Evolutionary conservation across 2,113 vertebrate species (phyloP), one percentile per base, ranked within the genome.

Genomic region (Porphyrio hochstetteri): DNA sequence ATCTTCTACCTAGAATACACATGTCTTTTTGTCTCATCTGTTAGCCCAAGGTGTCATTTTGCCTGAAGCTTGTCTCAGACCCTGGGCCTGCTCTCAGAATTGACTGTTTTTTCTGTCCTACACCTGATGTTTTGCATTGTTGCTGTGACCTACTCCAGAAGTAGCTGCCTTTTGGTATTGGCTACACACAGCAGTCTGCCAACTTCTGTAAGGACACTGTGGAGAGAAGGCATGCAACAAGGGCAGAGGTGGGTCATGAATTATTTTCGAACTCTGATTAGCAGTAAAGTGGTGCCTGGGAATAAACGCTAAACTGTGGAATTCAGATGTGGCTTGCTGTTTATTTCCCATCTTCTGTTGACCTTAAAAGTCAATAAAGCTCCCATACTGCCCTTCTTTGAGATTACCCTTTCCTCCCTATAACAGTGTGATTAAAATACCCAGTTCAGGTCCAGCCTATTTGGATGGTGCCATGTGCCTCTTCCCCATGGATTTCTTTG

Each of bases 401-500:
- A 80, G 83, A 72, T 76, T 91, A 25, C 19, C 38, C 50, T 84
- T 84, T 88, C 55, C 40, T 72, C 14, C 50, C n/a, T 56, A 27
- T 28, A 90, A 68, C 33, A 33, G 25, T 79, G 82, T 86, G 88
- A 96, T 88, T 94, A 91, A 87, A 92, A 92, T 80, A 88, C 44
- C 44, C 64, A 59, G 59, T 72, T 85, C 70, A 42, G 60, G 64
- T 40, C 85, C 31, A 77, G 31, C 19, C 29, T 93, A 63, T 95
- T 95, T 84, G 69, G 89, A 92, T 89, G 83, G 91, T 93, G 65
- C 74, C 92, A 56, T 90, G 82, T 72, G 78, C 82, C 38, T 83
- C 64, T 93, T 83, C 97, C 92, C 91, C 55, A 93, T 56, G 84
- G 96, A 95, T 96, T 97, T 93, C 93, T 94, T 92, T 3, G 8